A percentile compares a stretch with the other conserved stretches of the same genome.
phyloP scores from a whole-genome alignment of 2,888 invertebrate genomes.

The Papilio protenor region DNA sequence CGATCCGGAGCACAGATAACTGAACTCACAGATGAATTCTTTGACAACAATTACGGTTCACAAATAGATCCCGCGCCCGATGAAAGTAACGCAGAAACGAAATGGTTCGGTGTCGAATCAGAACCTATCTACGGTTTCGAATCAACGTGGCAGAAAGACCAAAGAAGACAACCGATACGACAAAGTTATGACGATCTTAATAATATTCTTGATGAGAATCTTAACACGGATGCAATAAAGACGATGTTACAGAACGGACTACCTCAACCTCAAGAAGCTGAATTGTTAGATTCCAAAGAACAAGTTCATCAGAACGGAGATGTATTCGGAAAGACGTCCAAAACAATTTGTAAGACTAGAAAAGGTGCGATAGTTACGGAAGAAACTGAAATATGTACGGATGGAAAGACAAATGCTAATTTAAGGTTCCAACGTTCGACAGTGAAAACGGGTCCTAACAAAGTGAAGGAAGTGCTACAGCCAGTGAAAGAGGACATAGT shows the following conservation, averaged over 20 bases:
- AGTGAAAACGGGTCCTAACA: slow-evolving; percentile 74
- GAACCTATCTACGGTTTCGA: slow-evolving; percentile 76
- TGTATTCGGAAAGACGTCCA: slow-evolving; percentile 72
- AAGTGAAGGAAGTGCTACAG: slow-evolving; percentile 70
- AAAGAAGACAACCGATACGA: slow-evolving; percentile 80
- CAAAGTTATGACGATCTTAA: slow-evolving; percentile 76
- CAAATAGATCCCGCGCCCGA: slow-evolving; percentile 77
- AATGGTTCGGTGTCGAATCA: slow-evolving; percentile 66
- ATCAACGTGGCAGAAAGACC: slow-evolving; percentile 78
- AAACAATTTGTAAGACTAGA: slow-evolving; percentile 72
- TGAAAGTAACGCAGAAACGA: slow-evolving; percentile 54
- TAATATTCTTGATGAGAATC: slow-evolving; percentile 65
- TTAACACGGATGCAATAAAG: slow-evolving; percentile 72
- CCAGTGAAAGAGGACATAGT: slow-evolving; percentile 72
- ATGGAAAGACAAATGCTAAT: slow-evolving; percentile 73
- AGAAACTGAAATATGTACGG: slow-evolving; percentile 75
- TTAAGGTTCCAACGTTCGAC: slow-evolving; percentile 76
- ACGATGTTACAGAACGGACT: slow-evolving; percentile 77
- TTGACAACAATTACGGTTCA: slow-evolving; percentile 65
- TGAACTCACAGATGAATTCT: slow-evolving; percentile 80
- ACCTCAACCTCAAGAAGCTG: slow-evolving; percentile 71
- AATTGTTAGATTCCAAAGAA: slow-evolving; percentile 73
- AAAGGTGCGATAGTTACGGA: slow-evolving; percentile 78
- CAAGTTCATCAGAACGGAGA: slow-evolving; percentile 72
- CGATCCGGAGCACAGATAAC: slow-evolving; percentile 81